Evolutionary conservation across 2,113 vertebrate genomes (phyloP).

Genomic region (Anarhynchus alexandrinus): DNA sequence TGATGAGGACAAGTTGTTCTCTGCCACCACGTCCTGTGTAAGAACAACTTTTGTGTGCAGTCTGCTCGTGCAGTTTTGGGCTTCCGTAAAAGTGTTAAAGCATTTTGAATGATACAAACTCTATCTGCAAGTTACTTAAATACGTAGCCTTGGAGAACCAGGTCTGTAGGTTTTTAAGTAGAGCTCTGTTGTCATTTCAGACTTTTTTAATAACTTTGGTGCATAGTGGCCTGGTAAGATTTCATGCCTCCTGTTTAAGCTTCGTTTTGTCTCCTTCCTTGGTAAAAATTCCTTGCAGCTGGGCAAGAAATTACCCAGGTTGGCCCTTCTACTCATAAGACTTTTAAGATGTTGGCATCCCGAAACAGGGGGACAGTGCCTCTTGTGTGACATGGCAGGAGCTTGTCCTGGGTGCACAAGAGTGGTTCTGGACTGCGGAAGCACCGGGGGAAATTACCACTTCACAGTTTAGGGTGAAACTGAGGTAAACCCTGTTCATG

Average conservation of each 20-base stretch:
- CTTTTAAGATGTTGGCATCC: background rate
- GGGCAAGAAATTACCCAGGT: background rate
- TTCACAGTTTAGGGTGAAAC: background rate
- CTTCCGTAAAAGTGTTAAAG: background rate
- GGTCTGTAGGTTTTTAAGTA: background rate
- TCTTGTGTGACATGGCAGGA: background rate
- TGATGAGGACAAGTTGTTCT: fast-evolving
- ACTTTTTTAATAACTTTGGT: background rate
- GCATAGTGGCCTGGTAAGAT: background rate
- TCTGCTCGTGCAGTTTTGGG: background rate
- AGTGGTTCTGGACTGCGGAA: background rate
- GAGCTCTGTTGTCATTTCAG: background rate
- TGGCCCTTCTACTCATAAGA: background rate
- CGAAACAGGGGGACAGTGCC: background rate
- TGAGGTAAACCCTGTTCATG: background rate
- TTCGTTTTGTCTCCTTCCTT: background rate
- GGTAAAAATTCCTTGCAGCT: background rate
- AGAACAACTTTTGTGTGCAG: background rate
- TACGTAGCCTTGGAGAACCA: background rate
- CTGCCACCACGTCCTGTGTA: background rate
- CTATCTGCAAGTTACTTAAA: background rate
- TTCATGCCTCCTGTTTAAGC: background rate
- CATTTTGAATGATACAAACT: background rate
- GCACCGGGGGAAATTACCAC: background rate
- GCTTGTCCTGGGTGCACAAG: background rate